Evolutionary conservation across 2,888 invertebrate species (phyloP).

Genomic region (Limnephilus marmoratus): DNA sequence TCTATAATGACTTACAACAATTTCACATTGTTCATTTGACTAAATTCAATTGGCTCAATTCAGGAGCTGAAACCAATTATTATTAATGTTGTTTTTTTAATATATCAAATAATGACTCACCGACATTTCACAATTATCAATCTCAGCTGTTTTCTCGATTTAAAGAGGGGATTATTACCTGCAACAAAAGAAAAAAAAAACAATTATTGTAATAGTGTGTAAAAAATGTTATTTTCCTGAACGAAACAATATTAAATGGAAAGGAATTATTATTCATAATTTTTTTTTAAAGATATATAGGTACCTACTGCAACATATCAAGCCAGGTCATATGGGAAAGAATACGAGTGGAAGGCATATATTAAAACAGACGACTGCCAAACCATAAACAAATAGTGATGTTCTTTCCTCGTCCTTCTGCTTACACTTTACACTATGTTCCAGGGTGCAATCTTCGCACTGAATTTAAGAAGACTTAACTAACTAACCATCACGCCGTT

Average conservation of each 20-base stretch:
- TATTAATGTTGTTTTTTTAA: not conserved
- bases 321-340: not conserved
- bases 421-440: not conserved
- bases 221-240: not conserved
- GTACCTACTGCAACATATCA: not conserved
- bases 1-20: not conserved
- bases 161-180: conserved; percentile 28
- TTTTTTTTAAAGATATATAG: too few species aligned
- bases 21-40: not conserved
- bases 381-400: too few species aligned
- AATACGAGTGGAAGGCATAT: not conserved
- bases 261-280: not conserved
- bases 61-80: not conserved
- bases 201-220: not conserved
- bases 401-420: not conserved
- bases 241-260: not conserved
- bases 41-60: conserved; percentile 2
- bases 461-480: not conserved
- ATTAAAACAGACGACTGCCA: not conserved
- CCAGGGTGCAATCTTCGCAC: not conserved
- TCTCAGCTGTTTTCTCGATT: not conserved
- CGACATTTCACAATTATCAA: not conserved
- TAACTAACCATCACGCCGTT: too few species aligned
- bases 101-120: conserved; percentile 30
- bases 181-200: conserved; percentile 34